These are phyloP conservation scores for Heliocidaris tuberculata DNA, from an alignment of 35 echinoderm and acorn worm species.

Conservation along the genomic window DNA sequence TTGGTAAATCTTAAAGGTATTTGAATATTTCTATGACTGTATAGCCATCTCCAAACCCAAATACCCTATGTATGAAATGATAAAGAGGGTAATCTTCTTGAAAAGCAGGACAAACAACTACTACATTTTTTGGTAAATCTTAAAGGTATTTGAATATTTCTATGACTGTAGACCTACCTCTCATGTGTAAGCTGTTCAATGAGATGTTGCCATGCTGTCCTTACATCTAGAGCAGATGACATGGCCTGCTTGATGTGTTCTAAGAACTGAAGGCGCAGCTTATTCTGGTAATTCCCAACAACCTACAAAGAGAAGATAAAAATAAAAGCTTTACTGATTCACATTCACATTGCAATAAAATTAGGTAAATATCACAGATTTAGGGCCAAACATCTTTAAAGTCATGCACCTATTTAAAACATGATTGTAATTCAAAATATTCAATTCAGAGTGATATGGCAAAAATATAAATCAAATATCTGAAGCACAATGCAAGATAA, in stretches of 20 bases:
- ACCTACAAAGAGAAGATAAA: constrained; percentile 56
- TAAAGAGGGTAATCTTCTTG: too few species aligned
- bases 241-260: constrained; percentile 78
- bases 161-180: constrained; percentile 57
- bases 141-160: too few species aligned
- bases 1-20: too few species aligned
- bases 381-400: background rate
- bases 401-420: background rate
- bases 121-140: too few species aligned
- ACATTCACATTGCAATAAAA: background rate
- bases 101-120: too few species aligned
- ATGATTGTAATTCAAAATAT: too few species aligned
- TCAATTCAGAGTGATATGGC: too few species aligned
- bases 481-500: too few species aligned
- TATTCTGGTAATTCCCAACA: constrained; percentile 75
- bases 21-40: background rate
- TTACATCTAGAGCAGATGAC: constrained; percentile 65
- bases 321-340: background rate
- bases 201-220: constrained; percentile 88
- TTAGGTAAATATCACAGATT: background rate
- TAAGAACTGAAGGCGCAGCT: constrained; percentile 64
- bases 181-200: constrained; percentile 95
- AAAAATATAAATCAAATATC: too few species aligned
- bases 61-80: too few species aligned
- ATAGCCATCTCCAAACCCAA: too few species aligned